A percentile compares a stretch with the other conserved stretches of the same genome.
phyloP scores from a whole-genome alignment of 2,113 vertebrate species.

The Chaetops frenatus region DNA sequence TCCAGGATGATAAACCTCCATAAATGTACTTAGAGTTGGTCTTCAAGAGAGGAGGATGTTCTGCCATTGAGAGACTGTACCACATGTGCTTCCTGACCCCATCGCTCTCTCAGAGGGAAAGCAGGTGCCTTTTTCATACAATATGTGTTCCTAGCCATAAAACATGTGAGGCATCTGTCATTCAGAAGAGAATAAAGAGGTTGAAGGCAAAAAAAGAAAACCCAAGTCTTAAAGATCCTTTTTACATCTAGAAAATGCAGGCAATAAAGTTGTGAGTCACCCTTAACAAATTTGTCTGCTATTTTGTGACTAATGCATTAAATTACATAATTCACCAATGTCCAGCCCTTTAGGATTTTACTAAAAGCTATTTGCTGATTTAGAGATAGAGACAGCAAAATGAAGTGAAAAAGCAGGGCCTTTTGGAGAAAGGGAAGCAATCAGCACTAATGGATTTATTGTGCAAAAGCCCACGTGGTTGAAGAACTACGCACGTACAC shows the following conservation, averaged over 20 bases:
- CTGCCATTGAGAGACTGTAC: fast-evolving
- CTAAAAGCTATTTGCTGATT: conserved; percentile 2
- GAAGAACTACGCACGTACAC: neutral
- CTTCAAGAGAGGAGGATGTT: neutral
- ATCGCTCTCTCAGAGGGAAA: neutral
- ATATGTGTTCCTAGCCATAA: neutral
- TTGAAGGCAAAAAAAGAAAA: neutral
- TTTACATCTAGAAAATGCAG: neutral
- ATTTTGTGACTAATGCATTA: conserved; percentile 11
- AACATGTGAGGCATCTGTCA: neutral
- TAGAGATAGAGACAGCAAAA: neutral
- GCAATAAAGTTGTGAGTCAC: conserved; percentile 2
- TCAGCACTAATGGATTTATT: conserved; percentile 34
- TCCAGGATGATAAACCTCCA: neutral
- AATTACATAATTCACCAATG: neutral
- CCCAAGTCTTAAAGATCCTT: neutral
- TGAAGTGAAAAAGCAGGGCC: neutral
- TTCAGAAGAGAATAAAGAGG: neutral
- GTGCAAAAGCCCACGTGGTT: neutral
- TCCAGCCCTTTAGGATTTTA: neutral
- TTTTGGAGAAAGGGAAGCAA: conserved; percentile 6
- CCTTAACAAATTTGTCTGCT: neutral
- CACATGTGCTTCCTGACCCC: fast-evolving
- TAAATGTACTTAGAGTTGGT: neutral
- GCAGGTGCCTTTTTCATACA: neutral